Conservation (phyloP, 2,888 invertebrate genomes). For the Ophion slaviceki region DNA sequence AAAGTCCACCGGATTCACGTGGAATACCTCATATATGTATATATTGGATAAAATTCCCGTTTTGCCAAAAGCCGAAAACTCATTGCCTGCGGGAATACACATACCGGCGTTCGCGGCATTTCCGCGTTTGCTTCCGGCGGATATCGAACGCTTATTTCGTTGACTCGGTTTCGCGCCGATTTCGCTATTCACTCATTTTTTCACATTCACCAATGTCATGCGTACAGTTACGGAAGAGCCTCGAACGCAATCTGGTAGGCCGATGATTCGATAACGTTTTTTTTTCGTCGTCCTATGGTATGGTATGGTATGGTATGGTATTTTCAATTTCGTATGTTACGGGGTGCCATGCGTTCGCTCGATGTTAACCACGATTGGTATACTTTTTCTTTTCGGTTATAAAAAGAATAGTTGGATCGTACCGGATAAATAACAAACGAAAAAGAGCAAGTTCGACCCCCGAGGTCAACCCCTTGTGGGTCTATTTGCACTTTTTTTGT, state of each 20-base stretch:
- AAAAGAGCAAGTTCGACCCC: too few species aligned
- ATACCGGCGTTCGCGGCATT: constrained; percentile 42
- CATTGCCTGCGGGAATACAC: constrained; percentile 56
- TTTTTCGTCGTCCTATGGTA: neutral
- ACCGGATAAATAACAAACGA: too few species aligned
- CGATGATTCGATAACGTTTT: constrained; percentile 2
- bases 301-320: too few species aligned
- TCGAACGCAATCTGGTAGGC: neutral
- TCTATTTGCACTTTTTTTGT: too few species aligned
- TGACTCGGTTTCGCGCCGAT: constrained; percentile 35
- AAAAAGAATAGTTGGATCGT: too few species aligned
- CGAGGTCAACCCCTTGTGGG: too few species aligned
- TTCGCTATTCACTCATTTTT: constrained; percentile 10
- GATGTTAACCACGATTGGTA: too few species aligned
- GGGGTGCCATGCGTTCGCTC: too few species aligned
- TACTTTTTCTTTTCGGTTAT: too few species aligned
- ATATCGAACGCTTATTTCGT: constrained; percentile 63
- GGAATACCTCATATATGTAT: neutral
- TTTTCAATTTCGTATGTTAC: too few species aligned
- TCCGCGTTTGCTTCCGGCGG: constrained; percentile 63
- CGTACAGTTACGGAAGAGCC: neutral
- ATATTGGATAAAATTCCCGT: constrained; percentile 31
- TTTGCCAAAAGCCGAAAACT: constrained; percentile 41
- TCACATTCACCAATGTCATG: neutral
- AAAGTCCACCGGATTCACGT: too few species aligned